phyloP scores from a whole-genome alignment of 2,888 invertebrate species.

The Dendrolimus houi region DNA sequence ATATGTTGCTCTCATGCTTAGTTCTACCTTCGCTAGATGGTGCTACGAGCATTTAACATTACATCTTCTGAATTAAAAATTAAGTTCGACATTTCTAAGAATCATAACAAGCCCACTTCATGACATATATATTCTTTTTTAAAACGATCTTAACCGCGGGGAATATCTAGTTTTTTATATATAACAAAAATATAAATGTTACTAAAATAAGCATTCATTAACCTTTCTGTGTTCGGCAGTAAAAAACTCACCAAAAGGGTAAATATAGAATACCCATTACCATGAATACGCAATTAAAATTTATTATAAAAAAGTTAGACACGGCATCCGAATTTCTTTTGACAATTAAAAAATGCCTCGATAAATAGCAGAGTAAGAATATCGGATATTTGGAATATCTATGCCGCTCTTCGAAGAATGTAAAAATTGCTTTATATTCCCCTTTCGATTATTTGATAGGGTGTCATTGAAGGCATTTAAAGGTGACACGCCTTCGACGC shows the following conservation, averaged over 20 bases:
- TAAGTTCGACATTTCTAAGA: too few species aligned
- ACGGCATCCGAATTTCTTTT: neutral
- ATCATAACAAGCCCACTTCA: too few species aligned
- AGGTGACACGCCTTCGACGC: neutral
- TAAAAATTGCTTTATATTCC: neutral
- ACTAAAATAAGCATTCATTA: too few species aligned
- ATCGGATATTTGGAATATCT: neutral
- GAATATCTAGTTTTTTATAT: too few species aligned
- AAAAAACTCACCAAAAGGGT: neutral
- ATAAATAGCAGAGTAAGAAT: neutral
- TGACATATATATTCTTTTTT: too few species aligned
- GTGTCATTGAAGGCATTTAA: neutral
- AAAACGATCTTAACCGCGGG: too few species aligned
- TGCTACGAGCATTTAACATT: too few species aligned
- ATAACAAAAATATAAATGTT: too few species aligned
- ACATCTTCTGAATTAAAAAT: too few species aligned
- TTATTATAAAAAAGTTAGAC: neutral
- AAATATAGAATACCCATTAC: slow-evolving; percentile 5
- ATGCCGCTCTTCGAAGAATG: neutral
- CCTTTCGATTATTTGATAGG: neutral
- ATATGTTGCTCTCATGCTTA: too few species aligned
- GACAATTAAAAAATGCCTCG: neutral
- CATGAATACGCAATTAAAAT: neutral
- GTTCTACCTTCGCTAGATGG: too few species aligned
- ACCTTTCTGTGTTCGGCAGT: neutral